phyloP scores from a whole-genome alignment of 2,888 invertebrate genomes.

The Drosophila prolongata region DNA sequence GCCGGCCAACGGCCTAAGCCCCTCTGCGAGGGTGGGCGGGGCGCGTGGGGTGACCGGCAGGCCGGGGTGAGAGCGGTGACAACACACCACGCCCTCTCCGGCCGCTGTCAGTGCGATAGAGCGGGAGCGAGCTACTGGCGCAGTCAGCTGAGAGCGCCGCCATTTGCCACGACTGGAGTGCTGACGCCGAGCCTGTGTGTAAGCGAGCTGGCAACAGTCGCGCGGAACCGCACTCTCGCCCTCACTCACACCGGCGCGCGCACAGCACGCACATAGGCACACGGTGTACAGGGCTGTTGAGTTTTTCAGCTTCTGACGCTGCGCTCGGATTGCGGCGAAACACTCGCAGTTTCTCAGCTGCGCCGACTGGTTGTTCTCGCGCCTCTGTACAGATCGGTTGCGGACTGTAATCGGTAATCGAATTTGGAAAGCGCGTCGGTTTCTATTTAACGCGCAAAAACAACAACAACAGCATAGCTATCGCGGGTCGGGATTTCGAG shows the following conservation, averaged over 20 bases:
- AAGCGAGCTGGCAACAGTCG: slow-evolving; percentile 29
- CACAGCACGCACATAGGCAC: slow-evolving; percentile 13
- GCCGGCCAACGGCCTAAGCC: slow-evolving; percentile 53
- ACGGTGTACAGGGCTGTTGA: slow-evolving; percentile 18
- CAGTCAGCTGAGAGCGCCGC: slow-evolving; percentile 76
- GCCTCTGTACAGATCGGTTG: slow-evolving; percentile 38
- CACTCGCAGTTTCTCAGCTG: slow-evolving; percentile 70
- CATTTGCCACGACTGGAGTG: slow-evolving; percentile 59
- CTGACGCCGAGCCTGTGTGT: slow-evolving; percentile 19
- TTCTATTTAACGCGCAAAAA: slow-evolving; percentile 34
- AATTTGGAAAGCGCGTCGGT: slow-evolving; percentile 28
- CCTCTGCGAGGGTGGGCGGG: slow-evolving; percentile 2
- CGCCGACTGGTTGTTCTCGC: slow-evolving; percentile 69
- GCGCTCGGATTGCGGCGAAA: slow-evolving; percentile 42
- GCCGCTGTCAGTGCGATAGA: slow-evolving; percentile 48
- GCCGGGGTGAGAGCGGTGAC: slow-evolving; percentile 8
- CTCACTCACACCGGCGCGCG: slow-evolving; percentile 9
- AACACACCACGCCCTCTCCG: slow-evolving; percentile 69
- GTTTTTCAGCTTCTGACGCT: slow-evolving; percentile 24
- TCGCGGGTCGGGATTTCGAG: slow-evolving; percentile 27
- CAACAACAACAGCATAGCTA: not conserved
- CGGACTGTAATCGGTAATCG: slow-evolving; percentile 38
- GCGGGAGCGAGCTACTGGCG: slow-evolving; percentile 57
- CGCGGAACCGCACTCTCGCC: slow-evolving; percentile 8
- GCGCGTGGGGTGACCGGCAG: slow-evolving; percentile 15